phyloP scores from a whole-genome alignment of 2,113 vertebrate species.

The Notiomystis cincta region DNA sequence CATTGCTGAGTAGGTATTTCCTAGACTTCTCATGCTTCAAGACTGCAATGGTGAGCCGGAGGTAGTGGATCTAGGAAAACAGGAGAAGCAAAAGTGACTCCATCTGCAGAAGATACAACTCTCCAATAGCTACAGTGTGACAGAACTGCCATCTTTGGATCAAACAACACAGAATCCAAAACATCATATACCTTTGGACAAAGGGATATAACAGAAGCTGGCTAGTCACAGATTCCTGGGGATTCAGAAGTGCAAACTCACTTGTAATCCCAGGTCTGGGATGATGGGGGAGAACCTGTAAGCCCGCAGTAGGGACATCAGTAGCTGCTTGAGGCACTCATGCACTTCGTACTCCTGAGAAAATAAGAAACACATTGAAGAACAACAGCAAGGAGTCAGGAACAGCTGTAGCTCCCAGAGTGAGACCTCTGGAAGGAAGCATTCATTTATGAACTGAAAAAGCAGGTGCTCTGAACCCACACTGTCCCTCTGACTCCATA shows the following conservation, averaged over 20 bases:
- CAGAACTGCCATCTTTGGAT: neutral
- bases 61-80: constrained; percentile 87
- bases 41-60: constrained; percentile 90
- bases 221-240: neutral
- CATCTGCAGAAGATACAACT: neutral
- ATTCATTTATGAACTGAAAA: neutral
- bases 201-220: neutral
- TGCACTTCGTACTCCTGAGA: constrained; percentile 91
- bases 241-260: constrained; percentile 54
- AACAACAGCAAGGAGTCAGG: neutral
- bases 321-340: constrained; percentile 94
- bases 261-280: constrained; percentile 94
- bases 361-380: neutral
- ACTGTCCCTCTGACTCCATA: neutral
- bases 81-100: neutral
- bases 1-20: constrained; percentile 91
- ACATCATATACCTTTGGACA: neutral
- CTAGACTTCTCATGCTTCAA: constrained; percentile 92
- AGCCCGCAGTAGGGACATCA: constrained; percentile 94
- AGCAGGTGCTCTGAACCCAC: neutral
- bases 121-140: neutral
- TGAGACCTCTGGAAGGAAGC: neutral
- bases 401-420: neutral
- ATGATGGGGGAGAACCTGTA: constrained; percentile 97
- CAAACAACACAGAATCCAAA: neutral